Evolutionary conservation across 2,797 vertebrate species (phyloP).

Genomic region (Protonibea diacanthus): DNA sequence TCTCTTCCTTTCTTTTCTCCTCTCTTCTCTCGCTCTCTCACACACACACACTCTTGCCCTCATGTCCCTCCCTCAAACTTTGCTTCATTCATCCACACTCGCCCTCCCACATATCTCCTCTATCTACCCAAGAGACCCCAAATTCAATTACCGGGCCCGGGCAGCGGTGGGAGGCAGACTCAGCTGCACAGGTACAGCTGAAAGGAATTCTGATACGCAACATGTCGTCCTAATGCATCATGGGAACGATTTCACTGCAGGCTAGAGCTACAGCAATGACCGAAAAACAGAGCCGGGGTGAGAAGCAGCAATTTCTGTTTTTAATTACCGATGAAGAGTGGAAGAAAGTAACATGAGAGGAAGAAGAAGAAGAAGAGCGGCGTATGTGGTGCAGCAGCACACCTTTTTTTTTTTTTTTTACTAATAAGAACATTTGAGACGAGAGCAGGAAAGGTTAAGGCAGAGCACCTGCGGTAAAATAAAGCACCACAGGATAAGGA

Average conservation of each 20-base stretch:
- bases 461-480: constrained; percentile 43
- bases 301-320: constrained; percentile 36
- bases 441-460: constrained; percentile 51
- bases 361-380: not conserved
- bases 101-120: constrained; percentile 61
- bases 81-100: constrained; percentile 61
- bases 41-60: not conserved
- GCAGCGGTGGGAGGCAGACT: constrained; percentile 52
- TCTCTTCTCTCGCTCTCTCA: not conserved
- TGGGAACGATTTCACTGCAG: constrained; percentile 36
- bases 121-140: constrained; percentile 64
- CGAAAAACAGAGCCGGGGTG: not conserved
- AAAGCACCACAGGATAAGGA: constrained; percentile 54
- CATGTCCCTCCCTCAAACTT: constrained; percentile 36
- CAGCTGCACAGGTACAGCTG: constrained; percentile 65
- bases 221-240: constrained; percentile 48
- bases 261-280: constrained; percentile 8
- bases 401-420: constrained; percentile 4
- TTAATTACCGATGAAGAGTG: constrained; percentile 52
- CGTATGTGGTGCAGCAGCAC: constrained; percentile 4
- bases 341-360: constrained; percentile 14
- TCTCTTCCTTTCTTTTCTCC: constrained; percentile 10
- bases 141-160: constrained; percentile 78
- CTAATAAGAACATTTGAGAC: constrained; percentile 29
- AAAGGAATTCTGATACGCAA: constrained; percentile 58